Percentiles rank a stretch among this genome's conserved stretches.
These are phyloP conservation scores for Psittacus erithacus DNA, from an alignment of 2,113 vertebrate species.

Conservation along the genomic window DNA sequence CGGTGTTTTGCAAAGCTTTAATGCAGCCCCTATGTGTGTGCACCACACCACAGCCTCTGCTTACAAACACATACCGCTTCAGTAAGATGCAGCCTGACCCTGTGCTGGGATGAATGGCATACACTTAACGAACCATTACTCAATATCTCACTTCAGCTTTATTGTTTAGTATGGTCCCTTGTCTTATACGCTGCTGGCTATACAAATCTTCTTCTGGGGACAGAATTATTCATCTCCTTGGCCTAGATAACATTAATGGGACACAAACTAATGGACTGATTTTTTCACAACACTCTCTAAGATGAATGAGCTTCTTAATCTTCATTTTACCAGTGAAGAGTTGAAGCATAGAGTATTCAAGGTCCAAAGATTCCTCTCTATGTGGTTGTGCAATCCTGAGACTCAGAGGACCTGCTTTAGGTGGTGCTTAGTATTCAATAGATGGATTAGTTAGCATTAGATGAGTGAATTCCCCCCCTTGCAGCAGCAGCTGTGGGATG, in stretches of 20 bases:
- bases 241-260: constrained; percentile 56
- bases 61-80: background rate
- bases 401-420: background rate
- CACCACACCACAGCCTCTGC: background rate
- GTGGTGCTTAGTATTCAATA: background rate
- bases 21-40: accelerated
- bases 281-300: constrained; percentile 17
- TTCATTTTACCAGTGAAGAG: constrained; percentile 43
- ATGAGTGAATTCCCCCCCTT: background rate
- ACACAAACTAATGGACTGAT: constrained; percentile 51
- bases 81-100: background rate
- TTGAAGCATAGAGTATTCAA: background rate
- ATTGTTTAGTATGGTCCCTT: background rate
- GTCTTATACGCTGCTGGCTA: background rate
- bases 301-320: constrained; percentile 38
- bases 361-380: background rate
- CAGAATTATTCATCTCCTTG: constrained; percentile 56
- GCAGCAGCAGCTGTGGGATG: background rate
- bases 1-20: background rate
- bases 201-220: constrained; percentile 35
- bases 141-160: background rate
- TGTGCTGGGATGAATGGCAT: background rate
- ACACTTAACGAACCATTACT: background rate
- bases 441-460: background rate
- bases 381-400: background rate